These are phyloP conservation scores for Listronotus oregonensis DNA, from an alignment of 1,140 invertebrate genomes.

Conservation along the genomic window DNA sequence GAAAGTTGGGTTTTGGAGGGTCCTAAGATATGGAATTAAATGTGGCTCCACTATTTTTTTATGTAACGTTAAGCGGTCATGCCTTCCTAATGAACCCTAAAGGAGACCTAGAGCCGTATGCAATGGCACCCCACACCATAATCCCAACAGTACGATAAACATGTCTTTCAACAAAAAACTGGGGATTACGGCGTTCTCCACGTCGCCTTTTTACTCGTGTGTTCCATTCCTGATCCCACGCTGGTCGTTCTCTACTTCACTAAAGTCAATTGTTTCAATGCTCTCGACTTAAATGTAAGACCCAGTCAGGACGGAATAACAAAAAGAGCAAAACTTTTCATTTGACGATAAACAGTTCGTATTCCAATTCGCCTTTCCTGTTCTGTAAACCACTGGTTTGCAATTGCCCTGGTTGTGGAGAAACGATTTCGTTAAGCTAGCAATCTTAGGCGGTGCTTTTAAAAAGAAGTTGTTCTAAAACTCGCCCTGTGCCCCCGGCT, in stretches of 20 bases:
- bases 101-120: conserved; percentile 13
- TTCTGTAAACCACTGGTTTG: conserved; percentile 10
- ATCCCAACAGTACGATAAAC: conserved; percentile 15
- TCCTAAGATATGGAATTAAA: no score
- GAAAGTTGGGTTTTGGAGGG: no score
- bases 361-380: background rate
- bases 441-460: no score
- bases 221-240: conserved; percentile 36
- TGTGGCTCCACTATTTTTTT: no score
- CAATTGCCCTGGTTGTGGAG: background rate
- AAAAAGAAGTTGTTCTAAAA: no score
- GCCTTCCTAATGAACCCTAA: no score
- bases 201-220: conserved; percentile 36
- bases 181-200: conserved; percentile 25
- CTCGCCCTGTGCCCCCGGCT: no score
- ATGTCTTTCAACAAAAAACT: conserved; percentile 22
- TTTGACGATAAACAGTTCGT: background rate
- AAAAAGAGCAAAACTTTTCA: background rate
- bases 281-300: background rate
- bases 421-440: background rate
- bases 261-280: conserved; percentile 14
- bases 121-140: conserved; percentile 21
- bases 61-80: no score
- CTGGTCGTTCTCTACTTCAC: conserved; percentile 12
- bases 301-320: background rate